Evolutionary conservation across 1,140 invertebrate species (phyloP).

Genomic region (Vollenhovia emeryi): DNA sequence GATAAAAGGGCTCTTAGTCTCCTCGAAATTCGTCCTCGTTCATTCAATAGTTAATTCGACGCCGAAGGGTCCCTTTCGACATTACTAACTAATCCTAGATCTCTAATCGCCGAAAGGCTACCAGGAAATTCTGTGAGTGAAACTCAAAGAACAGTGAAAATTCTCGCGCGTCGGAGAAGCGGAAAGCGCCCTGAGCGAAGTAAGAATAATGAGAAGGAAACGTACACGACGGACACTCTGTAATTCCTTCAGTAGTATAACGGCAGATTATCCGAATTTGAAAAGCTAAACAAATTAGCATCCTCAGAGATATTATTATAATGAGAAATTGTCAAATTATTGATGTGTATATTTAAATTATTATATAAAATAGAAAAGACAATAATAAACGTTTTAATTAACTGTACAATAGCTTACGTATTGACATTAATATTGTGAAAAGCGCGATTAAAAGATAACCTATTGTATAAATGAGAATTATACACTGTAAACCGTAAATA

Average conservation of each 20-base stretch:
- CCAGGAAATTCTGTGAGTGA: constrained; percentile 23
- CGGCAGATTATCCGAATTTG: background rate
- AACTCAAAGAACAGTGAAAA: constrained; percentile 46
- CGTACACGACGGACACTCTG: constrained; percentile 16
- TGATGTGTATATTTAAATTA: background rate
- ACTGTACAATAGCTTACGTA: too few species aligned
- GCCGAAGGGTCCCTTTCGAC: constrained; percentile 20
- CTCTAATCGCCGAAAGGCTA: constrained; percentile 56
- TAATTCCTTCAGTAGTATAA: constrained; percentile 34
- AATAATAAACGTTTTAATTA: too few species aligned
- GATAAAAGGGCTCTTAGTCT: constrained; percentile 14
- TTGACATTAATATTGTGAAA: too few species aligned
- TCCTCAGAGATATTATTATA: background rate
- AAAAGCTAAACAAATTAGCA: constrained; percentile 28
- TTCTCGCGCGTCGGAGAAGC: constrained; percentile 22
- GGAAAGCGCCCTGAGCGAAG: constrained; percentile 4
- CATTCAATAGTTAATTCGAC: constrained; percentile 38
- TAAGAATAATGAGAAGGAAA: constrained; percentile 44
- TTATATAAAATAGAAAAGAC: background rate
- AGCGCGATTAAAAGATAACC: too few species aligned
- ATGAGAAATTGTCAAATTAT: background rate
- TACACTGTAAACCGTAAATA: too few species aligned
- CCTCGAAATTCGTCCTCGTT: constrained; percentile 27
- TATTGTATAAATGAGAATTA: too few species aligned
- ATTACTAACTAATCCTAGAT: constrained; percentile 56